A percentile compares a stretch with the other conserved stretches of the same genome.
Evolutionary conservation across 2,797 vertebrate genomes (phyloP).

Genomic region (Ptychobarbus kaznakovi): DNA sequence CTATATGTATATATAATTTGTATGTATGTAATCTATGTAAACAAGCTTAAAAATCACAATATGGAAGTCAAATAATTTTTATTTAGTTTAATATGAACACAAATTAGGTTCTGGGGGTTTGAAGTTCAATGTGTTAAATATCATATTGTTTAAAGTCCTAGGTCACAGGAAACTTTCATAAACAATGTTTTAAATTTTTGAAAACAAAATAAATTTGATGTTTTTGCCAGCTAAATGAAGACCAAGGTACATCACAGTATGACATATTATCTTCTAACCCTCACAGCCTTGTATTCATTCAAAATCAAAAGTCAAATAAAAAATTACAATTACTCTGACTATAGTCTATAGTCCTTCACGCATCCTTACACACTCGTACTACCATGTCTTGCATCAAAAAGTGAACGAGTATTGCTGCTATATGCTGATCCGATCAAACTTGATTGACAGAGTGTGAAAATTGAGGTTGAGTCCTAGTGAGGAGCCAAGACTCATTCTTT

Average conservation of each 20-base stretch:
- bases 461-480: constrained; percentile 75
- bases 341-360: constrained; percentile 22
- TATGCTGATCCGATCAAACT: constrained; percentile 61
- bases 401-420: constrained; percentile 22
- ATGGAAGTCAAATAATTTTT: neutral
- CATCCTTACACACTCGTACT: constrained; percentile 3
- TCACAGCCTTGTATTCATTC: neutral
- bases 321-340: constrained; percentile 23
- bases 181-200: no score
- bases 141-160: neutral
- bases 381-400: constrained; percentile 30
- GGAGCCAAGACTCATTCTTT: constrained; percentile 57
- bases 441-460: constrained; percentile 83
- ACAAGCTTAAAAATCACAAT: neutral
- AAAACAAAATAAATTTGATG: neutral
- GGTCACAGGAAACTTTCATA: no score
- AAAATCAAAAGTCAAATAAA: neutral
- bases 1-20: no score
- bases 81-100: no score
- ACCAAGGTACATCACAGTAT: neutral
- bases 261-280: neutral
- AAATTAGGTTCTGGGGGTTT: neutral
- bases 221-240: neutral
- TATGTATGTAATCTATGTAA: neutral
- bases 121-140: neutral